Percentiles rank a stretch among this genome's conserved stretches.
Conservation (phyloP, 2,113 vertebrate species). For the Nerophis lumbriciformis region DNA sequence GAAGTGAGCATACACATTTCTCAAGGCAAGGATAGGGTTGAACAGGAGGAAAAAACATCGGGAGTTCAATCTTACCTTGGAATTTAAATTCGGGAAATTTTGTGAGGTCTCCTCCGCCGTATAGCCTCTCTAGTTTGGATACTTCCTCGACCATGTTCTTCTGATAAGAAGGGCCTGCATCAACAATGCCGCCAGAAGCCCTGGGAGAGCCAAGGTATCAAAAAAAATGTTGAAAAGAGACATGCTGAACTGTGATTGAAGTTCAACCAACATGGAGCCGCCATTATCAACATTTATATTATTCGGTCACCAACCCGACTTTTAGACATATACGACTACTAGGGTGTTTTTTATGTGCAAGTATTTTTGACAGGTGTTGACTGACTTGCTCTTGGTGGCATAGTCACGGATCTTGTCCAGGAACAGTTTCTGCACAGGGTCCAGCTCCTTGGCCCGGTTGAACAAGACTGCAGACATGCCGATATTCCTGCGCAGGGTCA, state of each 20-base stretch:
- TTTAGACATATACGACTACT: too few relatives aligned
- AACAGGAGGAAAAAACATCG: not conserved
- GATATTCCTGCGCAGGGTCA: constrained; percentile 82
- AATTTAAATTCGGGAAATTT: constrained; percentile 90
- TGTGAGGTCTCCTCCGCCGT: constrained; percentile 82
- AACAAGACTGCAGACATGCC: constrained; percentile 84
- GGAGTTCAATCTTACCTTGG: constrained; percentile 69
- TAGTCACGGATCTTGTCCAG: constrained; percentile 95
- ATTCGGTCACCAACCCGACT: not conserved
- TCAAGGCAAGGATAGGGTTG: not conserved
- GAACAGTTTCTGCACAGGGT: constrained; percentile 93
- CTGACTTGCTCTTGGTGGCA: constrained; percentile 87
- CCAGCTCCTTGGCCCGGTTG: constrained; percentile 80
- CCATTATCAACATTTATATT: not conserved
- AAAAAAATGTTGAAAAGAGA: not conserved
- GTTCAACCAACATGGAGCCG: too few relatives aligned
- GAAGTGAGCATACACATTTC: not conserved
- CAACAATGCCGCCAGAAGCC: constrained; percentile 79
- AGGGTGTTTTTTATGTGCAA: not conserved
- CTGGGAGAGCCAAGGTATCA: constrained; percentile 53
- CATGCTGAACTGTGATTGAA: too few relatives aligned
- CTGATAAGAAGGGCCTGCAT: constrained; percentile 78
- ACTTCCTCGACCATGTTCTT: constrained; percentile 81
- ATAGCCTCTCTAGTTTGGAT: constrained; percentile 82
- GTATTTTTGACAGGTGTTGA: constrained; percentile 10